Evolutionary conservation across 2,888 invertebrate species (phyloP).

Genomic region (Nesidiocoris tenuis): DNA sequence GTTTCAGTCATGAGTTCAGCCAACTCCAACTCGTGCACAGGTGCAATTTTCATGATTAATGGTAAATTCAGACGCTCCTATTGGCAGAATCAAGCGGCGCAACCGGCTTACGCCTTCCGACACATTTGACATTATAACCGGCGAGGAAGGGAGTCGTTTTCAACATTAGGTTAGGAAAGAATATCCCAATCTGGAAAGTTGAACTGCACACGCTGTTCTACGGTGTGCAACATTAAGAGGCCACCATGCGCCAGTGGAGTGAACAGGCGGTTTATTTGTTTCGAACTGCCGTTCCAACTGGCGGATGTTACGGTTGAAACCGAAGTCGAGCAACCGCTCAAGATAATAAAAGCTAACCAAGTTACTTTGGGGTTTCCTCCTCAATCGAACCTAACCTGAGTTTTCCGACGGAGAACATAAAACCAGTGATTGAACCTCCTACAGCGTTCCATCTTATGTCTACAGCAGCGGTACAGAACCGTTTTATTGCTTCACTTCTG

Average conservation of each 20-base stretch:
- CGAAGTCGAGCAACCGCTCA: neutral
- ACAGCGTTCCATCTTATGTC: neutral
- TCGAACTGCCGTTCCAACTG: neutral
- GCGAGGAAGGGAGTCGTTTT: too few relatives aligned
- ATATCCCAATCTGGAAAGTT: too few relatives aligned
- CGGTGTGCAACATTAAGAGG: neutral
- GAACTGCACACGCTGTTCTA: too few relatives aligned
- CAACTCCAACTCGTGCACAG: too few relatives aligned
- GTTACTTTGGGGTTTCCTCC: conserved; percentile 1
- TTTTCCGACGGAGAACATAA: neutral
- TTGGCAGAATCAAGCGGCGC: too few relatives aligned
- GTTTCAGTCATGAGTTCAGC: too few relatives aligned
- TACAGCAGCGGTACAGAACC: neutral
- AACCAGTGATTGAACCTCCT: neutral
- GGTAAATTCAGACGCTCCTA: too few relatives aligned
- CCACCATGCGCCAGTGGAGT: neutral
- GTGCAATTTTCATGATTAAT: too few relatives aligned
- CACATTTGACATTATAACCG: too few relatives aligned
- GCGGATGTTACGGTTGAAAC: neutral
- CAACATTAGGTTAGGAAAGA: too few relatives aligned
- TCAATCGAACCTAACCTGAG: neutral
- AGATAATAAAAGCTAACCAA: conserved; percentile 25
- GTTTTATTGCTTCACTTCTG: neutral
- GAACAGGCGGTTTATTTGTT: neutral
- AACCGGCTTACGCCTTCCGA: too few relatives aligned